A percentile compares a stretch with the other conserved stretches of the same genome.
Evolutionary conservation across 2,888 invertebrate species (phyloP).

Genomic region (Anodontia alba): DNA sequence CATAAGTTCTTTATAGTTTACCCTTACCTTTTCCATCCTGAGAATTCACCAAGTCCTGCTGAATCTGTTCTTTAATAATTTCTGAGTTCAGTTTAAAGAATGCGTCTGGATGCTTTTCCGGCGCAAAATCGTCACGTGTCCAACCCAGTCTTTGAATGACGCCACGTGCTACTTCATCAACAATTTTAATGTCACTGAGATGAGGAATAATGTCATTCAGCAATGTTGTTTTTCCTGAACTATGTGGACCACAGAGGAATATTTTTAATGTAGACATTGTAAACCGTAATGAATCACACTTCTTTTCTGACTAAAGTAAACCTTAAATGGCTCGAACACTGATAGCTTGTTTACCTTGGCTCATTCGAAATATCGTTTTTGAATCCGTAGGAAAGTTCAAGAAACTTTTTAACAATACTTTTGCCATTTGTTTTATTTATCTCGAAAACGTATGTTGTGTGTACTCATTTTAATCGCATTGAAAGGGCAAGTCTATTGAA

Average conservation of each 20-base stretch:
- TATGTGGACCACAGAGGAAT: constrained; percentile 62
- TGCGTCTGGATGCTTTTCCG: constrained; percentile 53
- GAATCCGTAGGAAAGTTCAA: too few relatives aligned
- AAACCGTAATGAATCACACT: too few relatives aligned
- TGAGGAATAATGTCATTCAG: constrained; percentile 56
- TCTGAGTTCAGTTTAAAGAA: constrained; percentile 57
- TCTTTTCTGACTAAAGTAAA: too few relatives aligned
- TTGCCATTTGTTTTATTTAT: too few relatives aligned
- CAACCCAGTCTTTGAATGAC: constrained; percentile 57
- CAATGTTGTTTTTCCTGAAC: constrained; percentile 65
- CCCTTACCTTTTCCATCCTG: neutral
- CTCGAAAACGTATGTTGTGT: too few relatives aligned
- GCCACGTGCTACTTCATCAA: constrained; percentile 59
- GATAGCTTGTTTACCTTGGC: too few relatives aligned
- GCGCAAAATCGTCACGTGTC: constrained; percentile 55
- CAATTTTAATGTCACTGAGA: constrained; percentile 40
- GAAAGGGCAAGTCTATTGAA: too few relatives aligned
- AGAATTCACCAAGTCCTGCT: constrained; percentile 16
- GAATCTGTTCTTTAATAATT: constrained; percentile 56
- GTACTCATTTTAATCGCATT: too few relatives aligned
- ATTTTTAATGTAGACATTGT: neutral
- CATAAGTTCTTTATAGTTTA: too few relatives aligned
- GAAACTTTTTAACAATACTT: too few relatives aligned
- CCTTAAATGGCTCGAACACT: too few relatives aligned
- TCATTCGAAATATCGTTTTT: too few relatives aligned